Conservation (phyloP, 2,113 vertebrate genomes). For the Pseudonaja textilis region DNA sequence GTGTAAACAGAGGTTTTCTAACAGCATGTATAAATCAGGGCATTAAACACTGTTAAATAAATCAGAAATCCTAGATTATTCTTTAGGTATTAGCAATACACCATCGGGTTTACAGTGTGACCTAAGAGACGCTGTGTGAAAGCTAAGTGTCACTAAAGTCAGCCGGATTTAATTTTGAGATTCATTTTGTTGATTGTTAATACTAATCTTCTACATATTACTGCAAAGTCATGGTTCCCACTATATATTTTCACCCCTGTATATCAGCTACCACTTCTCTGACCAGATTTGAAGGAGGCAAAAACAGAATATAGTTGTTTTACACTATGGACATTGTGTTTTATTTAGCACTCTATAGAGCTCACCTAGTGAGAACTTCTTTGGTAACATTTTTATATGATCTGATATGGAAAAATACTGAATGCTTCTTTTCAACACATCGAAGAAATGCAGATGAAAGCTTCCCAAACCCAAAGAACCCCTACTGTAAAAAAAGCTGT, state of each 20-base stretch:
- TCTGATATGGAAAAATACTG: neutral
- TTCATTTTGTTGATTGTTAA: constrained; percentile 21
- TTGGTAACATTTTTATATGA: neutral
- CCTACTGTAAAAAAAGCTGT: neutral
- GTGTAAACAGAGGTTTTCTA: constrained; percentile 20
- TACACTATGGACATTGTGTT: neutral
- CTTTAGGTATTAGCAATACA: constrained; percentile 40
- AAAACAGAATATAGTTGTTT: neutral
- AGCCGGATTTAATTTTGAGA: constrained; percentile 46
- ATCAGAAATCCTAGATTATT: constrained; percentile 33
- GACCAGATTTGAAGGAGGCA: neutral
- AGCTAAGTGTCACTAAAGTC: constrained; percentile 27
- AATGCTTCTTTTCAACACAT: neutral
- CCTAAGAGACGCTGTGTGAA: constrained; percentile 32
- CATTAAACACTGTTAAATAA: constrained; percentile 46
- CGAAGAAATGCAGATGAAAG: constrained; percentile 24
- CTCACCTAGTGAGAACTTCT: neutral
- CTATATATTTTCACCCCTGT: neutral
- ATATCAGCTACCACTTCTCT: neutral
- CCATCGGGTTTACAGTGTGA: constrained; percentile 1
- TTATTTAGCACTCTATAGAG: neutral
- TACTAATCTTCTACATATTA: constrained; percentile 17
- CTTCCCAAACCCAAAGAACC: no score
- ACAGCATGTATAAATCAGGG: constrained; percentile 41
- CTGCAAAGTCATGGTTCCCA: neutral